Evolutionary conservation across 2,888 invertebrate genomes (phyloP), one percentile per base, ranked within the genome.

Genomic region (Eupithecia abbreviata): DNA sequence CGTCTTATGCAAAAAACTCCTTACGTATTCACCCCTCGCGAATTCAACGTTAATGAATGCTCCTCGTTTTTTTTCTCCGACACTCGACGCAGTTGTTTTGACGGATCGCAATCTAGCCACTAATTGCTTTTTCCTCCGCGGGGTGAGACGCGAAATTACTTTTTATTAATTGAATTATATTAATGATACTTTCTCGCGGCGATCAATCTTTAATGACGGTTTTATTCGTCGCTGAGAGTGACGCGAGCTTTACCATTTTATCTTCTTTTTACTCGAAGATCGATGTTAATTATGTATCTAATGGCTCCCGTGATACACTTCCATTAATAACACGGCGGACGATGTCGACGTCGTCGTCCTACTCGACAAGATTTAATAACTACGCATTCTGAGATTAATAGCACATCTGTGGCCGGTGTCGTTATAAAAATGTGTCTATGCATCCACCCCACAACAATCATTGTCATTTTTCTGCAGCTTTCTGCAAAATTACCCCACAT

Each of bases 111-210:
- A 94, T 95, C 94, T 94, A 94, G 94, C 94, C 94, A 93, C 95
- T 95, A 95, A 95, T 95, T 95, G 94, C 95, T 94, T 95, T 94
- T 94, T 92, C 93, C 93, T 93, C 91, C 87, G 90, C 90, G 91
- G 94, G 94, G 93, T 92, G 92, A 88, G 90, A 91, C 88, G 93
- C 90, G 86, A 93, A 94, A 94, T 95, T 94, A 93, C 93, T 90
- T 94, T 94, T 93, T 94, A 95, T 95, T 95, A 95, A 95, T 95
- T 95, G 94, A 95, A 95, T 95, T 94, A 93, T 94, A 94, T 94
- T 94, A 95, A 95, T 94, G 95, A 94, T 92, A 92, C 94, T 92
- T 92, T 90, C 90, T 91, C 88, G 87, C 86, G 89, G 92, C 91
- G 87, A 95, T 95, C 94, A 93, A 94, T 94, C 94, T 93, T 91